Base-by-base conservation (phyloP, 2,113 vertebrate species). In the Solea senegalensis region DNA sequence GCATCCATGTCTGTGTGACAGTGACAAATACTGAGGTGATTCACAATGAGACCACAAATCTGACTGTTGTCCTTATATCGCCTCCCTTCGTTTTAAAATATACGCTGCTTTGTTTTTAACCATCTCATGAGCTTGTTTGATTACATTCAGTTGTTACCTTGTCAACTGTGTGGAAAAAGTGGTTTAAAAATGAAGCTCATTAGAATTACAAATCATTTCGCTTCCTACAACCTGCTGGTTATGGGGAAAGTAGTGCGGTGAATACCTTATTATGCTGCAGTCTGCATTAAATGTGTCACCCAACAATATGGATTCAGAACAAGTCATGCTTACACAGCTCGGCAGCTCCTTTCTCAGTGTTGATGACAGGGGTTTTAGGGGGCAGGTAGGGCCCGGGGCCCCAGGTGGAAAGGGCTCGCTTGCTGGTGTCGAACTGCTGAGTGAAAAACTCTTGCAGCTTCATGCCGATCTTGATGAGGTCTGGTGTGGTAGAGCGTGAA, bases 401-500 rank as follows among this genome's bases (percentile, higher is more conserved):
- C 98, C 98, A 99, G 0, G 97, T 99, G 69, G 98, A 99, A 51
- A 99, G 88, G 46, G 96, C 98, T 61, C 98, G 89, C 86, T 99
- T 99, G 94, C 97, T 99, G 68, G 98, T 99, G 85, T 99, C 98
- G 80, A 99, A 99, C 83, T 99, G 98, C 83, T 98, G 97, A 49
- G 98, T 99, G 83, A 99, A 99, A 90, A 99, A 99, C 92, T 99
- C 98, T 89, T 99, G 98, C 51, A 99, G 95, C 86, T 99, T 99
- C 98, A 98, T 98, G 91, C 97, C 97, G 66, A 99, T 99, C 94
- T 99, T 99, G 89, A 99, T 98, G 73, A 99, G 94, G 91, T 99
- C 98, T 55, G 98, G 98, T 0, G 98, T 99, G 49, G 98, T 99
- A 0, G 97, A 98, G 89, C 98, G 95, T 46, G 98, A 99, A 91